Base-by-base conservation (phyloP, 2,888 invertebrate genomes). In the Drosophila rubida region DNA sequence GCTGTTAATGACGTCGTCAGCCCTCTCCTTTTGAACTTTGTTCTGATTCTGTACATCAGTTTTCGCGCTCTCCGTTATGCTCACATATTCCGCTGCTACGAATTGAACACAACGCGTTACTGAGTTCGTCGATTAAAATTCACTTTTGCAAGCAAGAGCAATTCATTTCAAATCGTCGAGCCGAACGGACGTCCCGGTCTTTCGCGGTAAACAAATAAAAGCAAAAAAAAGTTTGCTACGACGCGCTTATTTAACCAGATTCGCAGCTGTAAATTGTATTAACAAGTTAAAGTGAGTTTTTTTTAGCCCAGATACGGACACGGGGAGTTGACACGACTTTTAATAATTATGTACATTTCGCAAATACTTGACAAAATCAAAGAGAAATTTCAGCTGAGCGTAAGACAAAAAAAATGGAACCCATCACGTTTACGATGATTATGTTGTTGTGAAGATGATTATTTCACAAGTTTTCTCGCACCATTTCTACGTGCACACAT, bases 381-480 rank as follows among this genome's bases (percentile, higher is more conserved):
- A 86, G 87, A 86, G 65, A 88, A 76, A 48, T 68, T 82, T 51
- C 73, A 69, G 58, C 62, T 86, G 63, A 80, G 70, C 69, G 88
- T 88, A 88, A 76, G 88, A 58, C 41, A 57, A 42, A 61, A 51
- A 32, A 27, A 27, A 27, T 11, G 58, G 37, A 30, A 58, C 57
- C 32, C 35, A 50, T 44, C 48, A 32, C 55, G 4, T 6, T 25
- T 6, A 25, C 25, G 37, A 50, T 69, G 32, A 37, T 57, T 61
- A 51, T 62, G 35, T 49, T 37, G 48, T 23, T 76, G 32, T 64
- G 49, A 69, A 46, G 57, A 65, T 60, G 78, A 76, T 83, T 70
- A 82, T 88, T 82, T 82, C 81, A 88, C 81, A 69, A 82, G 48
- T 32, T 81, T 82, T 64, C 50, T 69, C 64, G 46, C 86, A 81